Evolutionary conservation across 2,113 vertebrate genomes (phyloP).

Genomic region (Centropristis striata): DNA sequence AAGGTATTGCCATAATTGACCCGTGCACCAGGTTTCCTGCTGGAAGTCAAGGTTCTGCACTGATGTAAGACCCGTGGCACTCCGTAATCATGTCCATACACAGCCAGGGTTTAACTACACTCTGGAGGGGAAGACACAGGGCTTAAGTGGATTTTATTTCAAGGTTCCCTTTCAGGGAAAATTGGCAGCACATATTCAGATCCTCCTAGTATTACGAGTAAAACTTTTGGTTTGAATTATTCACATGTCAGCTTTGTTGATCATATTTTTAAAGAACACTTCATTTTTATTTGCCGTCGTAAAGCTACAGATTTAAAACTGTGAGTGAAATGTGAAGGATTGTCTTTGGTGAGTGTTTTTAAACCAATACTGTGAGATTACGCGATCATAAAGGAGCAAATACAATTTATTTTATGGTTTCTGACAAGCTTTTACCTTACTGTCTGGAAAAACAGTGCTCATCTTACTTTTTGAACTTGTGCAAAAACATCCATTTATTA

Average conservation of each 20-base stretch:
- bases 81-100: conserved; percentile 81
- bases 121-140: conserved; percentile 74
- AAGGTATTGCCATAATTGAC: conserved; percentile 75
- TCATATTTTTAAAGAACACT: conserved; percentile 53
- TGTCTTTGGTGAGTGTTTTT: neutral
- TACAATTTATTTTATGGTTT: neutral
- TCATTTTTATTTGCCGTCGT: conserved; percentile 47
- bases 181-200: conserved; percentile 66
- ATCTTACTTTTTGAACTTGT: neutral
- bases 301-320: conserved; percentile 43
- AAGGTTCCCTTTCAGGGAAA: conserved; percentile 77
- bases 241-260: conserved; percentile 58
- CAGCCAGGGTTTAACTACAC: conserved; percentile 76
- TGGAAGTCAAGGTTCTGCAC: conserved; percentile 78
- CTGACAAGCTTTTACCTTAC: neutral
- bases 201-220: conserved; percentile 46
- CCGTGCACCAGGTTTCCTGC: conserved; percentile 78
- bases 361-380: neutral
- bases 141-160: conserved; percentile 83
- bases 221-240: conserved; percentile 81
- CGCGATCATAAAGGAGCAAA: neutral
- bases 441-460: neutral
- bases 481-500: conserved; percentile 6
- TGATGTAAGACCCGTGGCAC: conserved; percentile 73
- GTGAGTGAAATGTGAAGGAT: neutral